phyloP scores from a whole-genome alignment of 2,113 vertebrate species.

The Oryzias celebensis region DNA sequence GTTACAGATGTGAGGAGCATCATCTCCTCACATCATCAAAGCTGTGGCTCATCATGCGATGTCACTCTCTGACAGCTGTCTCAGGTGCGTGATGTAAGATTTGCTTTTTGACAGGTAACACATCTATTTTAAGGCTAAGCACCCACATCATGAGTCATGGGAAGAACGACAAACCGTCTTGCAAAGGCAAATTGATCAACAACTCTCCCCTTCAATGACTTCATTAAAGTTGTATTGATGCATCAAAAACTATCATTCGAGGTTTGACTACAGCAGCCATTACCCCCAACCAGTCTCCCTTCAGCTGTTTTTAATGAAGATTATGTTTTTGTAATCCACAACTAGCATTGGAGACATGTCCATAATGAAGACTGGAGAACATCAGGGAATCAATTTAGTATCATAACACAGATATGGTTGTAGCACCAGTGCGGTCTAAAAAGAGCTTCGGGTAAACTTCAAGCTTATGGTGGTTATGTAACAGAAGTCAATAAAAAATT shows the following conservation, averaged over 20 bases:
- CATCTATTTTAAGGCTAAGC: constrained; percentile 21
- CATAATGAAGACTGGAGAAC: constrained; percentile 44
- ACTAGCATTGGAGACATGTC: constrained; percentile 7
- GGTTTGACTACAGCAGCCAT: constrained; percentile 51
- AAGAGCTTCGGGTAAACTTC: constrained; percentile 51
- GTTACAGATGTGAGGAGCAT: neutral
- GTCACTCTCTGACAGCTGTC: constrained; percentile 38
- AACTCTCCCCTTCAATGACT: neutral
- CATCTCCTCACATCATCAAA: constrained; percentile 5
- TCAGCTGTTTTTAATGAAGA: constrained; percentile 57
- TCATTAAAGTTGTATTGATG: constrained; percentile 17
- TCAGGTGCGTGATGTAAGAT: constrained; percentile 32
- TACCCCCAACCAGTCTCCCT: constrained; percentile 45
- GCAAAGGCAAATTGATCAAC: neutral
- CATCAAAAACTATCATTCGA: constrained; percentile 25
- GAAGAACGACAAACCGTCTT: neutral
- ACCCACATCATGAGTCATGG: neutral
- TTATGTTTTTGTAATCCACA: constrained; percentile 26
- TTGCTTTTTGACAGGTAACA: constrained; percentile 26
- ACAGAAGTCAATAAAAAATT: constrained; percentile 51
- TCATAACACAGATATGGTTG: constrained; percentile 15
- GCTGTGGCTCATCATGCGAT: neutral
- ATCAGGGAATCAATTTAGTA: constrained; percentile 40
- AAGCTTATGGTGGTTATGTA: constrained; percentile 56
- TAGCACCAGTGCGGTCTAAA: constrained; percentile 24